These are phyloP conservation scores for Halcyon senegalensis DNA, from an alignment of 2,113 vertebrate species.

Conservation along the genomic window DNA sequence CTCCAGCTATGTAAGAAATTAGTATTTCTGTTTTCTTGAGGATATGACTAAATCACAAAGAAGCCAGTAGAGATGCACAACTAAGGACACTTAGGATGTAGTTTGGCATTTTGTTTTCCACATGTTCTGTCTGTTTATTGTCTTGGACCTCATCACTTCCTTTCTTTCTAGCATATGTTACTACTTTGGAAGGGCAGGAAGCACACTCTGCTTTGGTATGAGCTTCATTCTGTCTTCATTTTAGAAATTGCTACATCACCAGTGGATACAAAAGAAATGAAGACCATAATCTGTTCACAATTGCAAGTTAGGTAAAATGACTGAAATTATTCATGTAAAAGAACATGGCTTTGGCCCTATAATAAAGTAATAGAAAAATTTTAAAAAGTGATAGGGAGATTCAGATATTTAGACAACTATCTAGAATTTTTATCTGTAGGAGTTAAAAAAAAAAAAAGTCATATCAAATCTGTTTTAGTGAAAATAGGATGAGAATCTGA, in stretches of 20 bases:
- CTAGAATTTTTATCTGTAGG: background rate
- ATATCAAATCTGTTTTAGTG: background rate
- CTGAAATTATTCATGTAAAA: background rate
- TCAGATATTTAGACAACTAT: background rate
- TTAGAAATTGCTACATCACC: constrained; percentile 10
- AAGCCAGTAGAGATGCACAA: background rate
- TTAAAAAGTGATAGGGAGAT: background rate
- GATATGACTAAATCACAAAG: background rate
- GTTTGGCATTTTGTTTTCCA: constrained; percentile 19
- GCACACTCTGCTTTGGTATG: constrained; percentile 4
- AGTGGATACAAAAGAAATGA: constrained; percentile 2
- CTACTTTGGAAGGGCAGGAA: constrained; percentile 28
- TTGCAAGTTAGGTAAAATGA: background rate
- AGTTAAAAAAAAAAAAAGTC: background rate
- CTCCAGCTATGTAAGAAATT: background rate
- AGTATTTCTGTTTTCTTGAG: background rate
- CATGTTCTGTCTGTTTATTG: constrained; percentile 19
- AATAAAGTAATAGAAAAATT: background rate
- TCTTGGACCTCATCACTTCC: background rate
- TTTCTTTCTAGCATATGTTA: constrained; percentile 1
- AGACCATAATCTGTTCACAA: background rate
- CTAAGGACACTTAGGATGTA: background rate
- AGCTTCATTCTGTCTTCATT: constrained; percentile 1
- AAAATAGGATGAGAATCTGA: background rate
- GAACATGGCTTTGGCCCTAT: background rate